A percentile compares a stretch with the other conserved stretches of the same genome.
These are phyloP conservation scores for Tipula helvola DNA, from an alignment of 2,888 invertebrate species.

Conservation along the genomic window DNA sequence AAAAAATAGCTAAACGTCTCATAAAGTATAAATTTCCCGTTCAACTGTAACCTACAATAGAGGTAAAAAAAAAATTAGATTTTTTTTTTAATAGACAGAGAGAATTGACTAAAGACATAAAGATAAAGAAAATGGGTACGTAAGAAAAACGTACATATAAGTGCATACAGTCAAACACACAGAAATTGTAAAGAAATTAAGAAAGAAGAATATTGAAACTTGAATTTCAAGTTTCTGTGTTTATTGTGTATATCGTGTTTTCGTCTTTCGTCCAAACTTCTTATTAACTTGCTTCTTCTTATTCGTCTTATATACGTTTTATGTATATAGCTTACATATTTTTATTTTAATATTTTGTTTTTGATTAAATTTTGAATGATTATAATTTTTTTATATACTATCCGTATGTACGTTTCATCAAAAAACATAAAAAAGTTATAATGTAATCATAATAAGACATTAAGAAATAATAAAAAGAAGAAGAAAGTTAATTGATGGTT, in stretches of 20 bases:
- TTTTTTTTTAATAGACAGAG: neutral
- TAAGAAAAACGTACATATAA: neutral
- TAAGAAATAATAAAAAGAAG: neutral
- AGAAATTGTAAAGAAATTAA: neutral
- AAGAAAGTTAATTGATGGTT: neutral
- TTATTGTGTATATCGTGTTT: neutral
- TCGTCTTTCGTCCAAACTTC: neutral
- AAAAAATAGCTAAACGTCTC: neutral
- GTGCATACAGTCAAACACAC: neutral
- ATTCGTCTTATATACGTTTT: neutral
- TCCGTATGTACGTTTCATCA: neutral
- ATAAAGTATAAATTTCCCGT: neutral
- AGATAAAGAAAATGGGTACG: neutral
- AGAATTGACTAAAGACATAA: neutral
- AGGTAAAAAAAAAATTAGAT: neutral
- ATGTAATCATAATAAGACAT: neutral
- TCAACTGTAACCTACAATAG: neutral
- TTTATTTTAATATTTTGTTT: neutral
- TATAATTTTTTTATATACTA: neutral
- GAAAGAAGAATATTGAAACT: neutral
- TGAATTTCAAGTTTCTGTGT: neutral
- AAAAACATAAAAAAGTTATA: neutral
- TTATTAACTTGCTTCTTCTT: neutral
- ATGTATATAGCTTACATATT: neutral
- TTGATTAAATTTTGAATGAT: slow-evolving; percentile 4